Base-by-base conservation (phyloP, 2,888 invertebrate genomes). In the Zygothrica quintamaculata region DNA sequence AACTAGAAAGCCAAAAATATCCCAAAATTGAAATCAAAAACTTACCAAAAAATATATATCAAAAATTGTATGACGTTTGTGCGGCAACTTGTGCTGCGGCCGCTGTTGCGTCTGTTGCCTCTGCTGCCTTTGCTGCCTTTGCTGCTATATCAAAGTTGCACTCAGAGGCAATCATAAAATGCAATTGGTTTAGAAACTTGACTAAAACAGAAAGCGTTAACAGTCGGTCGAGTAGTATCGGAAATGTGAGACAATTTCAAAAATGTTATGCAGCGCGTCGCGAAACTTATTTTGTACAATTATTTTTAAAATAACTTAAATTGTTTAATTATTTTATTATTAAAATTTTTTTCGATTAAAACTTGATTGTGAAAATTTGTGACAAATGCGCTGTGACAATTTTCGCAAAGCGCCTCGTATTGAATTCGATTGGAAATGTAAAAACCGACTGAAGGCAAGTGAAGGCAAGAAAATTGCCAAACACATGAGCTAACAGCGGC, bases 341-440 rank as follows among this genome's bases (percentile, higher is more conserved):
- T 22, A 22, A 48, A 26, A 11, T 62, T 9, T 57, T 57, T 29
- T 13, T 39, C 6, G 26, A 16, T 29, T 26, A 40, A 13, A 52
- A 56, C 34, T n/a, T 37, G 52, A 52, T 65, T 13, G 37, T 18
- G 15, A 18, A 43, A 51, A 26, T 46, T 43, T 42, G 36, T 39
- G 11, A 34, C 46, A 18, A 36, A 18, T 66, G 62, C 60, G 56
- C 33, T 74, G 62, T 44, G n/a, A 42, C n/a, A 33, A 42, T 57
- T 71, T 78, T 75, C 46, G 85, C 75, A 71, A 84, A 79, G 77
- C 88, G 77, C 73, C 70, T 71, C 77, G 89, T 71, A 77, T 22
- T 22, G 76, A 74, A 78, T 84, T 88, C 89, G 79, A 84, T 74
- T 76, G 89, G 84, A 88, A 88, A 88, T 87, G 85, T 88, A 78